Evolutionary conservation across 2,797 vertebrate genomes (phyloP).

Genomic region (Prunella strophiata): DNA sequence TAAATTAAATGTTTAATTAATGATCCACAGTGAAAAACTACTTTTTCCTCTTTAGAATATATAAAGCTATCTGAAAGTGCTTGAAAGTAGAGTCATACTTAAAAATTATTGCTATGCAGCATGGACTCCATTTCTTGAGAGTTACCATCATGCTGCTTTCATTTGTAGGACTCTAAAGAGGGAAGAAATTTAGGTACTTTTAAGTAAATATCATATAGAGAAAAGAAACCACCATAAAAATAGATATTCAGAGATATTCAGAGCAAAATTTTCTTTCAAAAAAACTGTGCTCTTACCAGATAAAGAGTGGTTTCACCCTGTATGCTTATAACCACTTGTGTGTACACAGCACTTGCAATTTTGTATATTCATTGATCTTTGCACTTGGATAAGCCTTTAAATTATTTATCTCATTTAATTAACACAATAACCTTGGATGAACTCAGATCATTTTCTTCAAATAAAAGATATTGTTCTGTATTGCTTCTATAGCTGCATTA

Average conservation of each 20-base stretch:
- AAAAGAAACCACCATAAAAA: not conserved
- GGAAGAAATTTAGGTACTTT: not conserved
- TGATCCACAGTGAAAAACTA: not conserved
- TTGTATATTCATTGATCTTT: not conserved
- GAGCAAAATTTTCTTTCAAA: not conserved
- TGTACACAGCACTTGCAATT: not conserved
- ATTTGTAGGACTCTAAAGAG: not conserved
- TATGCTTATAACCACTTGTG: not conserved
- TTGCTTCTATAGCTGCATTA: not conserved
- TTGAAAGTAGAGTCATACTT: not conserved
- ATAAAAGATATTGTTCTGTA: not conserved
- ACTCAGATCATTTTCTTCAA: not conserved
- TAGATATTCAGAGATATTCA: not conserved
- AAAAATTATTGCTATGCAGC: not conserved
- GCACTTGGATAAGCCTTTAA: not conserved
- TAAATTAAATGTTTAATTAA: not conserved
- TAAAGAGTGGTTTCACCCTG: not conserved
- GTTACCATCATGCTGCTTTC: not conserved
- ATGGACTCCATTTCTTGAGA: not conserved
- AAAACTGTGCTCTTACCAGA: not conserved
- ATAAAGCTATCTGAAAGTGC: not conserved
- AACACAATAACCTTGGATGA: not conserved
- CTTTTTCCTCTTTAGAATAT: not conserved
- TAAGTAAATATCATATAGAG: not conserved
- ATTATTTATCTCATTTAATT: not conserved